Evolutionary conservation across 2,113 vertebrate genomes (phyloP), one percentile per base, ranked within the genome.

Genomic region (Camelus dromedarius): DNA sequence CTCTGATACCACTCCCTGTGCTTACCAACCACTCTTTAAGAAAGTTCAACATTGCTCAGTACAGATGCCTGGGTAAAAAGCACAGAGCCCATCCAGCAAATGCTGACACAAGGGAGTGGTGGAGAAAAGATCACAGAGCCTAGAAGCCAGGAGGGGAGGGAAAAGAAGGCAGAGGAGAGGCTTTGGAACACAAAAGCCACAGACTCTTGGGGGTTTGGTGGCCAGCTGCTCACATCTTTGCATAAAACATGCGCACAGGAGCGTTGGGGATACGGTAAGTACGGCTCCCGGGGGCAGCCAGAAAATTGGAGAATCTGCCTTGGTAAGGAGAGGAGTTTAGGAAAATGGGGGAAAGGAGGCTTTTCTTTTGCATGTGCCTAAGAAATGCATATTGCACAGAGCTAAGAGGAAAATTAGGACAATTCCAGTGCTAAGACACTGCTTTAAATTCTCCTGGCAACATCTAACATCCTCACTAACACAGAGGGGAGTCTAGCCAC

Each of bases 391-490:
- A 93, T 85, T 95, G 56, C 32, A 16, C 60, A 42, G 67, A 91
- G 89, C 76, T 48, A 35, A 86, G n/a, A 62, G 62, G n/a, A 48
- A 92, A 94, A 93, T 91, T 76, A 54, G 87, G 96, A 88, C 72
- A 82, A 96, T 96, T 92, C 97, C 73, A 96, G 95, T 32, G 95
- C 96, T 95, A 86, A 94, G 97, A 80, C 77, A 28, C 72, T 89
- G 96, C 97, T 98, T 97, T 97, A 97, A 97, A 97, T 97, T 95
- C 97, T 97, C 97, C 94, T 94, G 97, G 97, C 93, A 97, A 91
- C 97, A 83, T 96, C 96, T 90, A 96, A 81, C 58, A 9, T 96
- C 94, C 97, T 97, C 88, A 81, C 80, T 92, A 81, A 95, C 93
- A 95, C 96, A 96, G 97, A 97, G 92, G 96, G 96, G 94, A 92